phyloP scores from a whole-genome alignment of 2,888 invertebrate genomes.

The Lithosia quadra region DNA sequence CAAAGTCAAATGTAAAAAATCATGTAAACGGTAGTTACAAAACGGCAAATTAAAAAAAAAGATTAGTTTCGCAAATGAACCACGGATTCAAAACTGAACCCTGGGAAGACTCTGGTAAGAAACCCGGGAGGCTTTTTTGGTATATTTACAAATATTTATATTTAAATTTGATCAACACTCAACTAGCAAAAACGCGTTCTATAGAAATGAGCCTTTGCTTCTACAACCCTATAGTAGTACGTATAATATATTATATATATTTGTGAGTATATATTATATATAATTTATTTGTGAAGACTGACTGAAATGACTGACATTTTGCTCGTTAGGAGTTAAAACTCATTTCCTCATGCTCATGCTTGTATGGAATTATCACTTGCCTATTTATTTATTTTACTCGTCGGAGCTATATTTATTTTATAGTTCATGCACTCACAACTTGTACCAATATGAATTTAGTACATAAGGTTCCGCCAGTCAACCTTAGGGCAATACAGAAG shows the following conservation, averaged over 20 bases:
- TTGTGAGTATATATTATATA: neutral
- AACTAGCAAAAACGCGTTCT: neutral
- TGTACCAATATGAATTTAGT: conserved; percentile 3
- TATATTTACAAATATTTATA: too few relatives aligned
- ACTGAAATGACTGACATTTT: neutral
- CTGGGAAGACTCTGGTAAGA: too few relatives aligned
- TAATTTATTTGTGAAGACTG: neutral
- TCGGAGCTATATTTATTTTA: neutral
- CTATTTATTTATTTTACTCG: neutral
- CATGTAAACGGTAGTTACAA: too few relatives aligned
- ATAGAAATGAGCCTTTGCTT: neutral
- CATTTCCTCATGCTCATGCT: neutral
- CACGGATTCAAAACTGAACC: too few relatives aligned
- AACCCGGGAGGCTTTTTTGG: too few relatives aligned
- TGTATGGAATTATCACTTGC: neutral
- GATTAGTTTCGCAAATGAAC: too few relatives aligned
- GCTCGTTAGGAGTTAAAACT: conserved; percentile 7
- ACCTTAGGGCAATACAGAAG: neutral
- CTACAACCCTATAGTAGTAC: too few relatives aligned
- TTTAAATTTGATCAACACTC: neutral
- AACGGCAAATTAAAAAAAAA: too few relatives aligned
- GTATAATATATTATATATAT: too few relatives aligned
- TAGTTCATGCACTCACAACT: neutral
- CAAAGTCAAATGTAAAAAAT: too few relatives aligned
- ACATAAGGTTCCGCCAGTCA: neutral